Evolutionary conservation across 2,888 invertebrate species (phyloP).

Genomic region (Vannuccia rotundouncinata): DNA sequence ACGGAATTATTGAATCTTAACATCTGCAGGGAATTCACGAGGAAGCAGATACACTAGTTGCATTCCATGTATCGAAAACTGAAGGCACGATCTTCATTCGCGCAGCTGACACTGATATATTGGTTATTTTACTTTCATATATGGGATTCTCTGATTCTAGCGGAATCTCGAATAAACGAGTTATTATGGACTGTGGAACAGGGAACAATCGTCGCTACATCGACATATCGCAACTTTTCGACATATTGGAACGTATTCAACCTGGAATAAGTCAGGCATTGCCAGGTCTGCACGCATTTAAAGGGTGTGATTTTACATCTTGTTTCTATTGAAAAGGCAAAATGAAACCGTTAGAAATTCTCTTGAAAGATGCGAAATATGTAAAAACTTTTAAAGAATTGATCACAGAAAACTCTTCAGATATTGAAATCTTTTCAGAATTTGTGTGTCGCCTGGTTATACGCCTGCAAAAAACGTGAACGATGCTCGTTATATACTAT

Average conservation of each 20-base stretch:
- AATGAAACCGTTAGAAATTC: background rate
- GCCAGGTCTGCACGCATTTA: background rate
- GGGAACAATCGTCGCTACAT: background rate
- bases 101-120: conserved; percentile 38
- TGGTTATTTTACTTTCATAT: background rate
- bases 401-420: background rate
- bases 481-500: background rate
- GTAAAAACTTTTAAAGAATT: background rate
- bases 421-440: background rate
- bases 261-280: background rate
- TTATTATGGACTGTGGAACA: background rate
- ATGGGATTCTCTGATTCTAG: background rate
- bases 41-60: conserved; percentile 18
- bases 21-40: conserved; percentile 37
- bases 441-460: background rate
- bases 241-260: background rate
- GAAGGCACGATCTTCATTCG: conserved; percentile 31
- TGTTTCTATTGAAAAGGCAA: background rate
- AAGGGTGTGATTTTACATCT: background rate
- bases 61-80: conserved; percentile 33
- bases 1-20: too few relatives aligned
- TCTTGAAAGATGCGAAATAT: background rate
- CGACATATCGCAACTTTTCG: background rate
- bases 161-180: background rate
- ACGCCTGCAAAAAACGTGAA: background rate